A percentile compares a stretch with the other conserved stretches of the same genome.
These are phyloP conservation scores for Hyaena hyaena DNA, from an alignment of 2,113 vertebrate species.

Conservation along the genomic window DNA sequence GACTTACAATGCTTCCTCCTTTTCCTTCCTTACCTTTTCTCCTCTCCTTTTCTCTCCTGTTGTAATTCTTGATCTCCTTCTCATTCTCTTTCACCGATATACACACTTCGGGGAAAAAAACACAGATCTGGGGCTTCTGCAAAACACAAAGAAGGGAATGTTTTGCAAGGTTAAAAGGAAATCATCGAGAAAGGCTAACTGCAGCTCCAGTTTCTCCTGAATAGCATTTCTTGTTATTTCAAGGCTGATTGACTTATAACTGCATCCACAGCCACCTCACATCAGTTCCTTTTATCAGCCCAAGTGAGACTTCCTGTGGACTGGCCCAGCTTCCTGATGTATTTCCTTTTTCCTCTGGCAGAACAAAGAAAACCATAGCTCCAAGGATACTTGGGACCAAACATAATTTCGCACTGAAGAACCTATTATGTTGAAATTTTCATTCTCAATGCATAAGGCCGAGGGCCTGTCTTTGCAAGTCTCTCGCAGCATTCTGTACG, in stretches of 20 bases:
- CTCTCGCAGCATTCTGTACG: not conserved
- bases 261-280: slow-evolving; percentile 88
- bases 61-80: not conserved
- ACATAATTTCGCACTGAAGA: slow-evolving; percentile 67
- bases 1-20: not conserved
- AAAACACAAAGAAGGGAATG: slow-evolving; percentile 75
- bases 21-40: not conserved
- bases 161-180: slow-evolving; percentile 75
- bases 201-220: slow-evolving; percentile 80
- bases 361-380: slow-evolving; percentile 95
- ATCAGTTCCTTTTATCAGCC: slow-evolving; percentile 93
- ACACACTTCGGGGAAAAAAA: not conserved
- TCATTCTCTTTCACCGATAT: not conserved
- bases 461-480: not conserved
- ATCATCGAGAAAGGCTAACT: slow-evolving; percentile 58
- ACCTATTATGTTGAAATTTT: slow-evolving; percentile 61
- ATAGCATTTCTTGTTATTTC: slow-evolving; percentile 86
- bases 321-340: slow-evolving; percentile 96
- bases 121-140: not conserved
- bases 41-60: not conserved
- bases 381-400: slow-evolving; percentile 84
- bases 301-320: slow-evolving; percentile 95
- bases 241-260: slow-evolving; percentile 91
- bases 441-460: not conserved
- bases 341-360: slow-evolving; percentile 96